Percentiles rank a stretch among this genome's conserved stretches.
Conservation (phyloP, 53 echinoderm and acorn worm genomes). For the Actinopyga echinites region DNA sequence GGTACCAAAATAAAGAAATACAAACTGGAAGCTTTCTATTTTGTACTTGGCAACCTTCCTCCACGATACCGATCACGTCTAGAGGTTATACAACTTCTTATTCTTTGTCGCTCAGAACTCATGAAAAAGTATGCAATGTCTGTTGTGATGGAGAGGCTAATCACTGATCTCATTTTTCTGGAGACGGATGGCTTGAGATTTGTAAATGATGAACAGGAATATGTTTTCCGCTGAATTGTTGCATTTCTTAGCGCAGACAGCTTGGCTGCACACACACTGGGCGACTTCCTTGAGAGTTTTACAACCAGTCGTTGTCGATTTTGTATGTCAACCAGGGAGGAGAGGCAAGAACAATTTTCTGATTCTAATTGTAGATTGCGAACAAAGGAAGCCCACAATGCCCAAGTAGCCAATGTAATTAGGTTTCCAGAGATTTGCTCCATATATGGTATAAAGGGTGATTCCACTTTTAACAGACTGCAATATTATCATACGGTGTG, state of each 20-base stretch:
- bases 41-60: slow-evolving; percentile 63
- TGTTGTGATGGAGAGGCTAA: slow-evolving; percentile 36
- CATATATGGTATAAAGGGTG: slow-evolving; percentile 46
- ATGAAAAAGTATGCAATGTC: slow-evolving; percentile 54
- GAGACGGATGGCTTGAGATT: slow-evolving; percentile 55
- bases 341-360: slow-evolving; percentile 41
- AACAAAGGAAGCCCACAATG: slow-evolving; percentile 52
- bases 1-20: slow-evolving; percentile 58
- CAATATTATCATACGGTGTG: slow-evolving; percentile 48
- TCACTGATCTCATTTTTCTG: slow-evolving; percentile 50
- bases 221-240: slow-evolving; percentile 44
- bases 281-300: slow-evolving; percentile 53
- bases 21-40: slow-evolving; percentile 65
- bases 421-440: not conserved
- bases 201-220: slow-evolving; percentile 32
- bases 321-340: slow-evolving; percentile 50
- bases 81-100: slow-evolving; percentile 57
- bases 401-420: slow-evolving; percentile 44
- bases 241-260: slow-evolving; percentile 56
- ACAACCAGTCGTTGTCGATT: slow-evolving; percentile 43
- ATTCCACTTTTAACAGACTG: slow-evolving; percentile 47
- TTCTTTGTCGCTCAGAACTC: slow-evolving; percentile 44
- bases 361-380: slow-evolving; percentile 33
- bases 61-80: slow-evolving; percentile 59
- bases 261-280: slow-evolving; percentile 55